These are phyloP conservation scores for Vombatus ursinus DNA, from an alignment of 2,113 vertebrate species.

Conservation along the genomic window DNA sequence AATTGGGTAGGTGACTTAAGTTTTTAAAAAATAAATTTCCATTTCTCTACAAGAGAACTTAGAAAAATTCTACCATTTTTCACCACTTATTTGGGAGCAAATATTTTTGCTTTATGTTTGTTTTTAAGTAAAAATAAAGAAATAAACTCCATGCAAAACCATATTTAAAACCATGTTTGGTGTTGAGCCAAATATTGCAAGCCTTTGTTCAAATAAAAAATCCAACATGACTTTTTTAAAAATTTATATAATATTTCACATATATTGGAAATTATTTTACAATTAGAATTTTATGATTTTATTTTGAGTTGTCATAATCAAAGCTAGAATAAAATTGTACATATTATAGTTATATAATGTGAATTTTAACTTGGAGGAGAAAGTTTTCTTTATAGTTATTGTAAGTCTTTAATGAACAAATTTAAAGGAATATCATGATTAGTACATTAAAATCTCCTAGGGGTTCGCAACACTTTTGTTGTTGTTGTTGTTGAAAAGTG, in stretches of 20 bases:
- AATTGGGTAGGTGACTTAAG: not conserved
- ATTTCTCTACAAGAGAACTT: not conserved
- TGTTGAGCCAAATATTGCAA: not conserved
- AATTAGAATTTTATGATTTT: not conserved
- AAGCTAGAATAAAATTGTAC: not conserved
- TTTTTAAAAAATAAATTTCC: not conserved
- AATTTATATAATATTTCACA: not conserved
- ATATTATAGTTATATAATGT: not conserved
- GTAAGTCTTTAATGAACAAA: not conserved
- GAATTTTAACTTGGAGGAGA: not conserved
- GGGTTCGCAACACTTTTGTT: not conserved
- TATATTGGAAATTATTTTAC: not conserved
- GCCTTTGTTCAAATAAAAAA: not conserved
- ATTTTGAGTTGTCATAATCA: not conserved
- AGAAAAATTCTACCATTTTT: not conserved
- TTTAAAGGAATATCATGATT: not conserved
- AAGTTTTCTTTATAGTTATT: not conserved
- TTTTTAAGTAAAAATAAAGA: not conserved
- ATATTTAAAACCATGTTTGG: not conserved
- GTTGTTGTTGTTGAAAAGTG: not conserved
- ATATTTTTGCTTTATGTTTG: not conserved
- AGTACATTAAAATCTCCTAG: not conserved
- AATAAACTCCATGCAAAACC: not conserved
- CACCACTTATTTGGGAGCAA: not conserved
- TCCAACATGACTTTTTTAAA: not conserved